Evolutionary conservation across 1,140 invertebrate species (phyloP), one percentile per base, ranked within the genome.

Genomic region (Neotoxoptera formosana): DNA sequence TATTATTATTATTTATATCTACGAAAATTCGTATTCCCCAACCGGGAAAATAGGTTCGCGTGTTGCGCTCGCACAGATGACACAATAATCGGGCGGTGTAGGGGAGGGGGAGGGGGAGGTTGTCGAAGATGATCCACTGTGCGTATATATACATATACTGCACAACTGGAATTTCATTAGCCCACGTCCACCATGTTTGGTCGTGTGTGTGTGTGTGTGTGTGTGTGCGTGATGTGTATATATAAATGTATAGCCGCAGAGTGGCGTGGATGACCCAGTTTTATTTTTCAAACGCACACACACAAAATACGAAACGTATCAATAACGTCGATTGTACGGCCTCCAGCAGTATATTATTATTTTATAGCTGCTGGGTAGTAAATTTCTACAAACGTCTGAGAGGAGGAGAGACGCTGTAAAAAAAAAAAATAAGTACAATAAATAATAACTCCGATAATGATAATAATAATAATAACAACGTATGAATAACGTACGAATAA

Each of bases 311-410:
- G 34, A 83, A 88, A 88, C 47, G 47, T 88, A 88, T 48, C 23
- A 88, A 88, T 88, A 89, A 89, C 34, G 48, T 89, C 48, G 48
- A 89, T 89, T 89, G 87, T 89, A 89, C 87, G 87, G 87, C 87
- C 87, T 89, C 87, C 41, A 56, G 87, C 48, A 51, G 34, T 53
- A n/a, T n/a, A n/a, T 41, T 41, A 41, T 41, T 41, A 89, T 36
- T 6, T 86, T 56, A 30, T 60, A 51, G 20, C 9, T 11, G 17
- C 23, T 11, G 17, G n/a, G 48, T 87, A 23, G 94, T 36, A 83
- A 21, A 83, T 41, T 83, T 36, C 81, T 34, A 83, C 76, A n/a
- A 81, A 8, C 2, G 81, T 83, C 20, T 14, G 81, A 83, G 0
- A 41, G 36, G 41, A 41, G 41, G 2, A 41, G 36, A 25, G 36